Evolutionary conservation across 2,888 invertebrate genomes (phyloP), one percentile per base, ranked within the genome.

Genomic region (Pyrochroa serraticornis): DNA sequence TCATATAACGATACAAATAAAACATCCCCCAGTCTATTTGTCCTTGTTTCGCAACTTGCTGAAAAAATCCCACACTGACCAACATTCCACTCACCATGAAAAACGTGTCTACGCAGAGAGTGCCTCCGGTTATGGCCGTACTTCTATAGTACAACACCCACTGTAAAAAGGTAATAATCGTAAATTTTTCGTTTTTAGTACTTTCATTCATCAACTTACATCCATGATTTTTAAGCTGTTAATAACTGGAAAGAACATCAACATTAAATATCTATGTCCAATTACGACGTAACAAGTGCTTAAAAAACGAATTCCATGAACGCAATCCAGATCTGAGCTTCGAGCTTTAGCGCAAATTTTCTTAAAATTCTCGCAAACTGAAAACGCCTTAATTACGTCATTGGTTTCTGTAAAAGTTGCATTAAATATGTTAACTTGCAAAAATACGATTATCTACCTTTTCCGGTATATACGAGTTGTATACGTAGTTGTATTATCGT

Each of bases 301-400:
- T 14, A 82, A 62, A 60, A 80, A 80, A 33, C 85, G 75, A 5
- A 85, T 76, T 7, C 85, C 85, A 63, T 84, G 80, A 7, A 85
- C 62, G 60, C 74, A 75, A 56, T 70, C 69, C 34, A 75, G 58
- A 38, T 67, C 68, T 32, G 64, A 63, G 32, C 2, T 14, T 22
- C 32, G 41, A 33, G 34, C 51, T 36, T 43, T 43, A 3, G 67
- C 57, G 37, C 71, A 65, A 44, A 73, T 64, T 45, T 66, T 64
- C 52, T 57, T 54, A 10, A 65, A 50, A 43, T 72, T 71, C 22
- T 41, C 37, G n/a, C 52, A 53, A n/a, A 53, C 56, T 7, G 67
- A 67, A 39, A 66, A 67, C 37, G 62, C 58, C 37, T 48, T 52
- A n/a, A 64, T 36, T 1, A 64, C 39, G 35, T 48, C 35, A 42